Evolutionary conservation across 2,113 vertebrate species (phyloP).

Genomic region (Lepus europaeus): DNA sequence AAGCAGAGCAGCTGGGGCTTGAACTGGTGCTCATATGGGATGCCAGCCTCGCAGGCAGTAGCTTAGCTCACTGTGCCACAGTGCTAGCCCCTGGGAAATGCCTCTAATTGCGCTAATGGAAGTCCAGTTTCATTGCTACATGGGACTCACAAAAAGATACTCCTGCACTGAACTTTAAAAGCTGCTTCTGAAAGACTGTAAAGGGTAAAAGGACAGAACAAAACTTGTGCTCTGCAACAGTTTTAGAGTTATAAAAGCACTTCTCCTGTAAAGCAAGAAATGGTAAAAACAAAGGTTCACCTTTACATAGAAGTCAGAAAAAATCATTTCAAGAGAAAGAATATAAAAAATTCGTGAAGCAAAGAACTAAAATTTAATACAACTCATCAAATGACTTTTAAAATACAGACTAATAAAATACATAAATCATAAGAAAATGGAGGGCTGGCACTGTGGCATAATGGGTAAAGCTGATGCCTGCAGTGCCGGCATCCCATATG

Average conservation of each 20-base stretch:
- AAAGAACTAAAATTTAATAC: conserved; percentile 26
- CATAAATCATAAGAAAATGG: too few species aligned
- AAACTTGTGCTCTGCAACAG: background rate
- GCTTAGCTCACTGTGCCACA: too few species aligned
- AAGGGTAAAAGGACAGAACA: background rate
- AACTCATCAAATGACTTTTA: background rate
- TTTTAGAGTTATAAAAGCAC: background rate
- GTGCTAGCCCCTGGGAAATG: too few species aligned
- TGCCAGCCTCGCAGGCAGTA: too few species aligned
- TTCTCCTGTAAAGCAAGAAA: background rate
- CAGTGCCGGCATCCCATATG: too few species aligned
- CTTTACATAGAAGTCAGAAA: conserved; percentile 3
- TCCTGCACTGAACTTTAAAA: background rate
- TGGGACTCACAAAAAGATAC: background rate
- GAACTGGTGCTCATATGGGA: too few species aligned
- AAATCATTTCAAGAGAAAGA: background rate
- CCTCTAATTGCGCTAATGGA: background rate
- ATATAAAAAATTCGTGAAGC: background rate
- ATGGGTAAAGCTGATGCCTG: too few species aligned
- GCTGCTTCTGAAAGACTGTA: background rate
- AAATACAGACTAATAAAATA: background rate
- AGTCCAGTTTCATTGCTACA: background rate
- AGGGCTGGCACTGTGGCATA: too few species aligned
- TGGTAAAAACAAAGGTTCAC: background rate
- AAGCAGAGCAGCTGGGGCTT: too few species aligned